phyloP scores from a whole-genome alignment of 1,140 invertebrate genomes.

The Saccostrea cuccullata region DNA sequence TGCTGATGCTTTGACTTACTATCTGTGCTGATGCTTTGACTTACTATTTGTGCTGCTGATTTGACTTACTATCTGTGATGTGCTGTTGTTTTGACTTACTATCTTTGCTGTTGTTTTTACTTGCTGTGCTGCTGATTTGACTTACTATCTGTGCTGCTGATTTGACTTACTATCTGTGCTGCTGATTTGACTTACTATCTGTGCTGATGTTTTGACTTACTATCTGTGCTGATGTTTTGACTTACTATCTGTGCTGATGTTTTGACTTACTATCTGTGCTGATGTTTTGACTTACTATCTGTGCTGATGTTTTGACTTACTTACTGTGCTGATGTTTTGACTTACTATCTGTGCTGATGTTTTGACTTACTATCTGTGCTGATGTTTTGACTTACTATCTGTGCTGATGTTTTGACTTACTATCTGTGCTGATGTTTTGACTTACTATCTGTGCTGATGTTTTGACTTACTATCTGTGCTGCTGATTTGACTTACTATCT shows the following conservation, averaged over 20 bases:
- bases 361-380: background rate
- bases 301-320: constrained; percentile 16
- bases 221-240: background rate
- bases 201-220: background rate
- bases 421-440: no score
- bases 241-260: background rate
- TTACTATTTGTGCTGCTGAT: no score
- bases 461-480: background rate
- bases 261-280: no score
- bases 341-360: background rate
- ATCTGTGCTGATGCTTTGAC: no score
- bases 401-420: no score
- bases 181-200: background rate
- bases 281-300: background rate
- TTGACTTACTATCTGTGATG: no score
- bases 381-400: background rate
- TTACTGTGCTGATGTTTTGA: constrained; percentile 15
- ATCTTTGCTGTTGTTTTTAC: background rate
- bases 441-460: no score
- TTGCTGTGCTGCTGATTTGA: background rate
- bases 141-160: background rate
- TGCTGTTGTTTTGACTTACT: background rate
- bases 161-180: background rate
- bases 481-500: background rate
- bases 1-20: background rate